Percentiles rank a stretch among this genome's conserved stretches.
phyloP scores from a whole-genome alignment of 2,888 invertebrate species.

The Drosophila dives region DNA sequence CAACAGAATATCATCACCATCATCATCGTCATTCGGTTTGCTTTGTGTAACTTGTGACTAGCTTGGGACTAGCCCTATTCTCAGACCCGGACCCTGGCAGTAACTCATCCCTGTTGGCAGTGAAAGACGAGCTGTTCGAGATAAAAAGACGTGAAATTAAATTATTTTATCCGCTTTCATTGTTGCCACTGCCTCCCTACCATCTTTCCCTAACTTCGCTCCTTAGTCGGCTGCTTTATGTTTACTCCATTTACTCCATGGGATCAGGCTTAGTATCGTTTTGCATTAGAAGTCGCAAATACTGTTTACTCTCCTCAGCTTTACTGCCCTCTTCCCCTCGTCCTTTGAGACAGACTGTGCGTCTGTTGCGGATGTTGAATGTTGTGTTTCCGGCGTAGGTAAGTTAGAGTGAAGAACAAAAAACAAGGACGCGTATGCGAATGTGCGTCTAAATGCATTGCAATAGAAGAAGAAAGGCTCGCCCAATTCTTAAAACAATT shows the following conservation, averaged over 20 bases:
- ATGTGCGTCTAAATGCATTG: slow-evolving; percentile 31
- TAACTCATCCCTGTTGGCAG: slow-evolving; percentile 13
- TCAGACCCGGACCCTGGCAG: slow-evolving; percentile 13
- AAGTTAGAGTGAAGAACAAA: background rate
- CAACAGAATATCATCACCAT: slow-evolving; percentile 25
- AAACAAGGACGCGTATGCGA: slow-evolving; percentile 13
- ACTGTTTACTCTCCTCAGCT: slow-evolving; percentile 61
- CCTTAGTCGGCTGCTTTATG: slow-evolving; percentile 34
- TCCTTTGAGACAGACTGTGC: slow-evolving; percentile 7
- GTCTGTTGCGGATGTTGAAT: slow-evolving; percentile 73
- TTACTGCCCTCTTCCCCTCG: slow-evolving; percentile 6
- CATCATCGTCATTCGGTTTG: slow-evolving; percentile 18
- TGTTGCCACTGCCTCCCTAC: slow-evolving; percentile 33
- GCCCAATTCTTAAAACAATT: slow-evolving; percentile 72
- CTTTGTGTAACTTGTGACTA: slow-evolving; percentile 41
- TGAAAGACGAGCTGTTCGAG: slow-evolving; percentile 63
- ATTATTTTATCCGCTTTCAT: slow-evolving; percentile 79
- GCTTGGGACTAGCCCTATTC: slow-evolving; percentile 28
- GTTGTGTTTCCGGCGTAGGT: slow-evolving; percentile 61
- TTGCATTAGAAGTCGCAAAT: slow-evolving; percentile 59
- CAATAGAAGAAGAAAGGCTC: slow-evolving; percentile 35
- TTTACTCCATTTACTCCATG: slow-evolving; percentile 72
- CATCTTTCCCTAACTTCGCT: background rate
- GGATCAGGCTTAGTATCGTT: slow-evolving; percentile 72
- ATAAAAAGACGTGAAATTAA: slow-evolving; percentile 82